phyloP scores from a whole-genome alignment of 2,888 invertebrate genomes.

The Dendrolimus pini region DNA sequence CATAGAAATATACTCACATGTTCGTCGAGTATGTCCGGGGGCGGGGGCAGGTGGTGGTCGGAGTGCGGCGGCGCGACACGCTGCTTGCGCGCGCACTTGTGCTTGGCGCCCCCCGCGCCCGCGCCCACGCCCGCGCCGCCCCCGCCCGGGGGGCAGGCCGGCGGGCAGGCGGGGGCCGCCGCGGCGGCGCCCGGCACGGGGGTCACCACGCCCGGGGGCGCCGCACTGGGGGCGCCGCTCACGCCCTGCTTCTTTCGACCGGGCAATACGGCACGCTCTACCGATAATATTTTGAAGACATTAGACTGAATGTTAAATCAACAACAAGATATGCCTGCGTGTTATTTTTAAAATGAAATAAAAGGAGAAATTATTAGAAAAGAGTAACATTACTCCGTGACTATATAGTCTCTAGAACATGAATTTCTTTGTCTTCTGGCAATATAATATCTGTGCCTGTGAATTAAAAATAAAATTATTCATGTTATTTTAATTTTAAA shows the following conservation, averaged over 20 bases:
- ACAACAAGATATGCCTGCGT: too few relatives aligned
- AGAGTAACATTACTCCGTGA: too few relatives aligned
- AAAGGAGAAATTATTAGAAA: too few relatives aligned
- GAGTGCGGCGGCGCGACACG: conserved; percentile 53
- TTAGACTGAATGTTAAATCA: too few relatives aligned
- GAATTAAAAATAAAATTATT: too few relatives aligned
- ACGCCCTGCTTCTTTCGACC: conserved; percentile 15
- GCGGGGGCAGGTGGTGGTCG: conserved; percentile 70
- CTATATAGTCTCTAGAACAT: too few relatives aligned
- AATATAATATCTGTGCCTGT: too few relatives aligned
- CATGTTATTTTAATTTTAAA: too few relatives aligned
- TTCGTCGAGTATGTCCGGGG: conserved; percentile 62
- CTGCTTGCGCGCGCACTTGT: conserved; percentile 67
- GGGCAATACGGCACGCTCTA: conserved; percentile 21
- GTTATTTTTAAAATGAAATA: too few relatives aligned
- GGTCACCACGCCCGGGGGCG: conserved; percentile 13
- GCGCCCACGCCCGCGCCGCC: conserved; percentile 10
- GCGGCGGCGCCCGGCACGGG: conserved; percentile 15
- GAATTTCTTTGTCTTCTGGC: too few relatives aligned
- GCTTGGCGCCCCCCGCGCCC: conserved; percentile 33
- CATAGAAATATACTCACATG: conserved; percentile 32
- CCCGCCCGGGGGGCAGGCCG: conserved; percentile 23
- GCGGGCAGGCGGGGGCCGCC: conserved; percentile 26
- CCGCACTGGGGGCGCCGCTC: conserved; percentile 7
- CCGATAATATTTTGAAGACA: background rate